A percentile compares a stretch with the other conserved stretches of the same genome.
These are phyloP conservation scores for Ceratosolen fusciceps DNA, from an alignment of 1,140 invertebrate genomes.

Conservation along the genomic window DNA sequence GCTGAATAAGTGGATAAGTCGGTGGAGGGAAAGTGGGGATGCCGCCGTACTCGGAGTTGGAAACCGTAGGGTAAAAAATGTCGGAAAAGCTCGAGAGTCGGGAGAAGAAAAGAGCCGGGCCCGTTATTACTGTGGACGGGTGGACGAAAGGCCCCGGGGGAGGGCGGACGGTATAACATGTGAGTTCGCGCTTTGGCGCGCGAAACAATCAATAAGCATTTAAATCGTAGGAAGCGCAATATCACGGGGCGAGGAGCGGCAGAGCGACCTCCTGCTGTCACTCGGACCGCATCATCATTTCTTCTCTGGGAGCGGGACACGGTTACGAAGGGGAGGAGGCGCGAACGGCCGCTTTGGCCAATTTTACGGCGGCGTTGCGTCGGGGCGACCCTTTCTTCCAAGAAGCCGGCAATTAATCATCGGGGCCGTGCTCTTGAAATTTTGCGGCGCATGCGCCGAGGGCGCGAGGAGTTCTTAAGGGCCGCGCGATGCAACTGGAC, in stretches of 20 bases:
- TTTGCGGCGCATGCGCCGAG: neutral
- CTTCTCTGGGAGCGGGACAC: neutral
- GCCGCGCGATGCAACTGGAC: neutral
- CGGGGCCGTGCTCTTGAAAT: neutral
- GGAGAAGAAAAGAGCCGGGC: neutral
- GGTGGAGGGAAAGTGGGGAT: neutral
- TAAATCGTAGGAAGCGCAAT: conserved; percentile 18
- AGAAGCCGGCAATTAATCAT: conserved; percentile 28
- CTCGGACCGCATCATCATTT: neutral
- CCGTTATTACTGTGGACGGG: neutral
- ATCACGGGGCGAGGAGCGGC: neutral
- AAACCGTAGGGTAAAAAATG: neutral
- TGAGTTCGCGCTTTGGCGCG: neutral
- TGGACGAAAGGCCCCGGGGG: neutral
- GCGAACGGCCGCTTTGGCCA: conserved; percentile 27
- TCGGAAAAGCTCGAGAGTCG: neutral
- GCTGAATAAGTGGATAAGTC: neutral
- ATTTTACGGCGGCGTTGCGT: conserved; percentile 33
- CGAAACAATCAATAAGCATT: conserved; percentile 32
- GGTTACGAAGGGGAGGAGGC: neutral
- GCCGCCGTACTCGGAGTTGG: neutral
- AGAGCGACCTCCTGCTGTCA: conserved; percentile 3
- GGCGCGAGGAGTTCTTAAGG: conserved; percentile 23
- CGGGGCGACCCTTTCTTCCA: conserved; percentile 15
- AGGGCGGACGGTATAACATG: conserved; percentile 21